Conservation (phyloP, 2,888 invertebrate species). For the Clusia tigrina region DNA sequence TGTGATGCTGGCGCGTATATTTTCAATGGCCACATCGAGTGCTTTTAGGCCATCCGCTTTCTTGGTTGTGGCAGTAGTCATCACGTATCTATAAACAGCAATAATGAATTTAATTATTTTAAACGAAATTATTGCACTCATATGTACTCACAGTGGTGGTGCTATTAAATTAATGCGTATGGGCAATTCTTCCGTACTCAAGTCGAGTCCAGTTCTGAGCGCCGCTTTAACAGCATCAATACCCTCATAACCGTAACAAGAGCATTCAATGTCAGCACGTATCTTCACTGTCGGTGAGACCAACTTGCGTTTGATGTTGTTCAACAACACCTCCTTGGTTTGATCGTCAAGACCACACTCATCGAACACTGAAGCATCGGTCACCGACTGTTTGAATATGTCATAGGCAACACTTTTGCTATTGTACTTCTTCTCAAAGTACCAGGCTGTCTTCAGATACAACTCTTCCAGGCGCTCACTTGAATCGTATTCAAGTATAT, state of each 20-base stretch:
- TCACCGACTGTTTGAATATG: slow-evolving; percentile 97
- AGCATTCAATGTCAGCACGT: slow-evolving; percentile 90
- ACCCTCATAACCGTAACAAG: slow-evolving; percentile 96
- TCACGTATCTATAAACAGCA: slow-evolving; percentile 70
- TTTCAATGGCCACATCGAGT: slow-evolving; percentile 87
- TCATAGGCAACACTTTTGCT: slow-evolving; percentile 97
- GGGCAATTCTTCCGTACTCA: slow-evolving; percentile 92
- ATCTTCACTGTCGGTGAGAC: slow-evolving; percentile 98
- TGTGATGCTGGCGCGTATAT: slow-evolving; percentile 83
- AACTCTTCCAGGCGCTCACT: slow-evolving; percentile 94
- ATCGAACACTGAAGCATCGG: slow-evolving; percentile 91
- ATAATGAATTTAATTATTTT: not conserved
- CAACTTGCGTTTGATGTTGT: slow-evolving; percentile 93
- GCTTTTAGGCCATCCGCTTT: slow-evolving; percentile 91
- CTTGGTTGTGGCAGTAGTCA: slow-evolving; percentile 98
- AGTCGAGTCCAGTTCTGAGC: slow-evolving; percentile 84
- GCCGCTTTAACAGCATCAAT: slow-evolving; percentile 98
- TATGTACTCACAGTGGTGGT: slow-evolving; percentile 79
- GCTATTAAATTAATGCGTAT: slow-evolving; percentile 99
- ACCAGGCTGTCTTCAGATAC: slow-evolving; percentile 97
- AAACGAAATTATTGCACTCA: not conserved
- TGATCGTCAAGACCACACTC: slow-evolving; percentile 94
- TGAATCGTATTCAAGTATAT: slow-evolving; percentile 87
- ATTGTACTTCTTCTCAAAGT: slow-evolving; percentile 96
- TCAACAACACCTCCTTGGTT: slow-evolving; percentile 89